phyloP scores from a whole-genome alignment of 2,888 invertebrate species.

The Enoplolaimus lenunculus region DNA sequence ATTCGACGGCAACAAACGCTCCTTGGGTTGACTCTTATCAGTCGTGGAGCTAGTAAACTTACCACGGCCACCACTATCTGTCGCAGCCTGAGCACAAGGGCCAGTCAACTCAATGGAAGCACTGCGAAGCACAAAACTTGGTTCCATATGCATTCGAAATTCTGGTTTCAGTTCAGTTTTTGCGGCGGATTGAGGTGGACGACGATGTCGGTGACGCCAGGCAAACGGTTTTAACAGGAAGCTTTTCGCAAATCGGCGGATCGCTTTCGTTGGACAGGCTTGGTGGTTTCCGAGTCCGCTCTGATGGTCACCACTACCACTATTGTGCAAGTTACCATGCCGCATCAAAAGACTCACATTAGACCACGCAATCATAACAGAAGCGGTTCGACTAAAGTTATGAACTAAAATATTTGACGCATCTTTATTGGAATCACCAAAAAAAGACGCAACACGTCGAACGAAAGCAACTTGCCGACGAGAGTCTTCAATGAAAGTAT shows the following conservation, averaged over 20 bases:
- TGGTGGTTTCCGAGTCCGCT: neutral
- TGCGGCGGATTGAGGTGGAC: neutral
- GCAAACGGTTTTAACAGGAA: neutral
- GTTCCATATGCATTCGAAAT: neutral
- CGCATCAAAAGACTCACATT: slow-evolving; percentile 58
- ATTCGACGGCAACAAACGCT: neutral
- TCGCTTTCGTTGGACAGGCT: neutral
- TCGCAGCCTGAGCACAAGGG: neutral
- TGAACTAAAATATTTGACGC: neutral
- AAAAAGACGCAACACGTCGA: neutral
- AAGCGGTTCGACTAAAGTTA: slow-evolving; percentile 24
- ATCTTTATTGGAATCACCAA: slow-evolving; percentile 16
- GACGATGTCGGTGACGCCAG: neutral
- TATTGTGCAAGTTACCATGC: neutral
- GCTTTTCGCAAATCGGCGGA: neutral
- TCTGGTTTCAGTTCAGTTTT: neutral
- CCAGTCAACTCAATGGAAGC: neutral
- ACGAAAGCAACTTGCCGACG: neutral
- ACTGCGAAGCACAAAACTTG: neutral
- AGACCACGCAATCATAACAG: slow-evolving; percentile 50
- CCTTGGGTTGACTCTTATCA: neutral
- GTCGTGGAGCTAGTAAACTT: no score
- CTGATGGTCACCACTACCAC: no score
- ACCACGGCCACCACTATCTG: no score
- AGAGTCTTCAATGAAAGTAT: neutral